Base-by-base conservation (phyloP, 2,797 vertebrate species). In the Falco biarmicus region DNA sequence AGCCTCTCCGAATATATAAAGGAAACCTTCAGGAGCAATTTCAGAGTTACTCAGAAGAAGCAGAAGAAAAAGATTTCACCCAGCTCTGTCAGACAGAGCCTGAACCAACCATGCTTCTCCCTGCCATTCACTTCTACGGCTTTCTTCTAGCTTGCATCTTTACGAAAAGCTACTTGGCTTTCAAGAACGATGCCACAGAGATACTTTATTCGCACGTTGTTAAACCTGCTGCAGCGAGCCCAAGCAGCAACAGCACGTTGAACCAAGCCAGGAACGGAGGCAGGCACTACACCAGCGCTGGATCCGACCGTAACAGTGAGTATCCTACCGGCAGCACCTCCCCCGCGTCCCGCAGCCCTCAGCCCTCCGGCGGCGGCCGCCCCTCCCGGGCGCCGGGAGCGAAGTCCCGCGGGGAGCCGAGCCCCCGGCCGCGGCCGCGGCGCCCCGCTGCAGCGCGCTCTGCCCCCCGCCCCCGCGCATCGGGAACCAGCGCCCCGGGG, bases 131-230 rank as follows among this genome's bases (percentile, higher is more conserved):
- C 89, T 98, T 98, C 97, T 98, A 97, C 25, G 97, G 98, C 87
- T 73, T 99, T 90, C 84, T 99, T 85, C 87, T 99, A 18, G 93
- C 99, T 34, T 99, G 98, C 97, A 73, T 99, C 97, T 98, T 99
- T 56, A 96, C 99, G 88, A 98, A 97, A 98, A 99, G 98, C 95
- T 98, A 98, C 96, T 98, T 98, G 85, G 97, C 98, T 97, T 98
- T 99, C 94, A 99, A 99, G 97, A 99, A 99, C 91, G 99, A 99
- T 97, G 99, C 99, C 56, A 99, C 99, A 29, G 99, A 99, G 98
- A 98, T 98, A 81, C 98, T 99, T 80, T 99, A 99, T 93, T 96
- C 99, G 3, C 99, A 98, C 66, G 98, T 98, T 56, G 98, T 97
- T 85, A 98, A 98, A 87, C 98, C 98, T 61, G 97, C 95, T 26